These are phyloP conservation scores for Sebastes nivosus DNA, from an alignment of 2,797 vertebrate species.

Conservation along the genomic window DNA sequence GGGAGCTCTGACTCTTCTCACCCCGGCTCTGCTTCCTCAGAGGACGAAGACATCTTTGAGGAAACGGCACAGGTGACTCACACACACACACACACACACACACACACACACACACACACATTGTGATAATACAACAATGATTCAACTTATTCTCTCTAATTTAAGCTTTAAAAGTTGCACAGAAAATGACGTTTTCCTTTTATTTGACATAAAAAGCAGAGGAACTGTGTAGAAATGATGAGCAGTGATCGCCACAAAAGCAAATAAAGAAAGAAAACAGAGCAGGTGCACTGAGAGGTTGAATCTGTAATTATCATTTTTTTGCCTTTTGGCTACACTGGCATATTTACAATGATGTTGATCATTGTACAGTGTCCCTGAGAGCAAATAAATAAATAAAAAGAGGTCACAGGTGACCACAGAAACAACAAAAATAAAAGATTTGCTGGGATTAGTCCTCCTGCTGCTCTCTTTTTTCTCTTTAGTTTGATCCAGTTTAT, in stretches of 20 bases:
- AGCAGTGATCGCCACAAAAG: not conserved
- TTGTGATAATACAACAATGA: not conserved
- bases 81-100: not conserved
- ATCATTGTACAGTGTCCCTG: not conserved
- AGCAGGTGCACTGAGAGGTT: not conserved
- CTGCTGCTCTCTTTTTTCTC: not conserved
- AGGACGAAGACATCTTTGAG: slow-evolving; percentile 98
- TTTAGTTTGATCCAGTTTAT: not conserved
- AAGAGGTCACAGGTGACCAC: not conserved
- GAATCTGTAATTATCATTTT: not conserved
- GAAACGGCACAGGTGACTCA: slow-evolving; percentile 91
- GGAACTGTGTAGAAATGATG: not conserved
- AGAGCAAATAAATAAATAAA: not conserved
- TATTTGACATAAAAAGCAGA: not conserved
- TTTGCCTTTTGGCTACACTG: not conserved
- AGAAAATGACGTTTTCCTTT: not conserved
- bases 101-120: not conserved
- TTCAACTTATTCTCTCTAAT: not conserved
- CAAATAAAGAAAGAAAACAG: not conserved
- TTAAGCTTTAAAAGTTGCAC: not conserved
- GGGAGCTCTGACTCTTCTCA: slow-evolving; percentile 94
- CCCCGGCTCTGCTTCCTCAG: slow-evolving; percentile 93
- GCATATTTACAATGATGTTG: not conserved
- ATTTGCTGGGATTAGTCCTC: not conserved
- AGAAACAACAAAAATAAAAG: not conserved